Evolutionary conservation across 1,140 invertebrate species (phyloP).

Genomic region (Riptortus pedestris): DNA sequence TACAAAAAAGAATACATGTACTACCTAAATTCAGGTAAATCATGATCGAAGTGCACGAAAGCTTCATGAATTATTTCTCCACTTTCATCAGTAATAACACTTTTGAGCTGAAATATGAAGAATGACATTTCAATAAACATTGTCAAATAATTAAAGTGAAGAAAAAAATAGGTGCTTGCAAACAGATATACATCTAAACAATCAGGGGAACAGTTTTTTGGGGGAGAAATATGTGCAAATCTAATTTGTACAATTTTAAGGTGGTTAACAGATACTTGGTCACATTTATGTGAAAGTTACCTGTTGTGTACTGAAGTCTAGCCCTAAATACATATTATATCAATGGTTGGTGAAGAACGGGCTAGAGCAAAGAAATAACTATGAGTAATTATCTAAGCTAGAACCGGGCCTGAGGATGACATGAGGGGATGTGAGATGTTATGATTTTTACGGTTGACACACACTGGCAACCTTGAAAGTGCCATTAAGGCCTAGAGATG

Average conservation of each 20-base stretch:
- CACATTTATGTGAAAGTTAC: slow-evolving; percentile 40
- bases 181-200: slow-evolving; percentile 22
- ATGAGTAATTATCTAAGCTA: too few species aligned
- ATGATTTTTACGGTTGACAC: too few species aligned
- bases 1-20: too few species aligned
- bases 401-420: too few species aligned
- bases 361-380: too few species aligned
- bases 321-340: slow-evolving; percentile 47
- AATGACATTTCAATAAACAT: slow-evolving; percentile 6
- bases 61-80: slow-evolving; percentile 65
- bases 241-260: background rate
- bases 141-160: too few species aligned
- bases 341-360: too few species aligned
- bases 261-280: too few species aligned
- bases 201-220: slow-evolving; percentile 3
- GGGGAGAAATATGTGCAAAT: slow-evolving; percentile 1
- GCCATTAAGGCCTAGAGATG: too few species aligned
- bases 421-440: too few species aligned
- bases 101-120: slow-evolving; percentile 67
- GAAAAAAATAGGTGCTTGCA: background rate
- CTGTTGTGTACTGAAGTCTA: slow-evolving; percentile 74
- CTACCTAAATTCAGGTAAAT: slow-evolving; percentile 85
- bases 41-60: slow-evolving; percentile 77
- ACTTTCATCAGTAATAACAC: slow-evolving; percentile 65
- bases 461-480: too few species aligned